Base-by-base conservation (phyloP, 2,797 vertebrate genomes). In the Hybognathus amarus region DNA sequence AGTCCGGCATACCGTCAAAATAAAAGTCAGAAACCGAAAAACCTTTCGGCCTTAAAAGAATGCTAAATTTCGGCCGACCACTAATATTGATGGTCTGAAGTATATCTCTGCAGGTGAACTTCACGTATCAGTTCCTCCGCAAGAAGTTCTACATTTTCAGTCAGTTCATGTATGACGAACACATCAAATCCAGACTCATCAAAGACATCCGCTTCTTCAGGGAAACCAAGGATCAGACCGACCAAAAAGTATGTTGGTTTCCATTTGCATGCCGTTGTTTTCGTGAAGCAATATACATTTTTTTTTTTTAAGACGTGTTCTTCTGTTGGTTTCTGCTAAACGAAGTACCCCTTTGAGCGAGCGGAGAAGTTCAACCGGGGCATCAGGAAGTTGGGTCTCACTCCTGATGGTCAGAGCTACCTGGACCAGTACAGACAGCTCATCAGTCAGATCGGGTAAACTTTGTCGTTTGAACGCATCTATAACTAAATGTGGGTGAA, bases 121-220 rank as follows among this genome's bases (percentile, higher is more conserved):
- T 99, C 89, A 99, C 98, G 24, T 99, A 98, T 92, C 98, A 99
- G 85, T 99, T 99, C 92, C 93, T 99, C 89, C 96, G 96, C 84
- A 99, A 99, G 91, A 99, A 99, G 88, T 99, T 99, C 89, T 99
- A 99, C 92, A 99, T 99, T 91, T 99, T 99, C 93, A 99, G 98
- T 88, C 98, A 99, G 87, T 99, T 99, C 87, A 99, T 99, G 98
- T 99, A 99, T 50, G 98, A 99, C 73, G 98, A 99, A 85, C 98
- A 99, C 93, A 99, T 99, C 91, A 99, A 99, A 91, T 99, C 98
- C 89, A 95, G 98, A 82, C 94, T 99, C 89, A 99, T 99, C 91
- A 99, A 99, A 91, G 98, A 99, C 92, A 99, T 99, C 84, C 95
- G 98, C 67, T 99, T 98, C 95, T 99, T 99, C 92, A 96, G 97